Evolutionary conservation across 2,888 invertebrate species (phyloP), one percentile per base, ranked within the genome.

Genomic region (Seira ritae): DNA sequence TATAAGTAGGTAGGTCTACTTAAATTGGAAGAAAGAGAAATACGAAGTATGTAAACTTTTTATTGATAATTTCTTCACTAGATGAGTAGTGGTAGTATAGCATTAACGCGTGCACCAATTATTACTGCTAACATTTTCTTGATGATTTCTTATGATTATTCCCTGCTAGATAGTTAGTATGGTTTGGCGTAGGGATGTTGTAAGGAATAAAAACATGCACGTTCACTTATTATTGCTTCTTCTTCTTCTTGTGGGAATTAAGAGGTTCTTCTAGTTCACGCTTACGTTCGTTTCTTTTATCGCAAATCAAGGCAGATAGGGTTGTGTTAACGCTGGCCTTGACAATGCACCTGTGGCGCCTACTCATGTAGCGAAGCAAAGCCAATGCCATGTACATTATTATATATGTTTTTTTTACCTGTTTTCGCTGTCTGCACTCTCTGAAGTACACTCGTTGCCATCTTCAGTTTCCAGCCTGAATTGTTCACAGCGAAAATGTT

Each of bases 381-480:
- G 55, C 55, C 55, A 55, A 55, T 55, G 55, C 55, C 55, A 55
- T 55, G n/a, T n/a, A n/a, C n/a, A n/a, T n/a, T n/a, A n/a, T n/a
- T n/a, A n/a, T n/a, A n/a, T n/a, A n/a, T n/a, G n/a, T n/a, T n/a
- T n/a, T n/a, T n/a, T 31, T 8, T 31, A 31, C 31, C 31, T 8
- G 2, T 31, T 31, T 31, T 31, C n/a, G n/a, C n/a, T n/a, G n/a
- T 31, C 31, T 31, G 31, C 31, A 8, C n/a, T n/a, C n/a, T n/a
- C n/a, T 31, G 31, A 4, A 31, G 68, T 68, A 68, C 23, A 20
- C 17, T 23, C 69, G 60, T 80, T 80, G 80, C 80, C 80, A 80
- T 80, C 80, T 80, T 19, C 66, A 68, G 62, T 69, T 24, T 74
- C 74, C 69, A 80, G 62, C 15, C 4, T 3, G 50, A 69, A 69